Base-by-base conservation (phyloP, 2,113 vertebrate species). In the Dipodomys merriami region DNA sequence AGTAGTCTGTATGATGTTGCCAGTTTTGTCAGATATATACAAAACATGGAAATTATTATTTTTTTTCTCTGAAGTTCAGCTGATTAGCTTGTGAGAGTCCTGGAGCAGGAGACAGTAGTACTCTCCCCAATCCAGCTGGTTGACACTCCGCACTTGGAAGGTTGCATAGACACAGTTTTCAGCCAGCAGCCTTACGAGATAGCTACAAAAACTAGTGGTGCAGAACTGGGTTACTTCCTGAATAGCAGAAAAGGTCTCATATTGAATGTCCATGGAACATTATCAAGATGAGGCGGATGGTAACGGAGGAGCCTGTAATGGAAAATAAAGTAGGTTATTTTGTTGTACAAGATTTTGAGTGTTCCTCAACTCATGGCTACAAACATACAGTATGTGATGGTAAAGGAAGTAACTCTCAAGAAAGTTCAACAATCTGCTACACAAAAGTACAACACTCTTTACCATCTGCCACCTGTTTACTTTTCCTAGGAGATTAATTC, bases 151-250 rank as follows among this genome's bases (percentile, higher is more conserved):
- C 98, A 98, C 98, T 98, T 98, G 98, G 98, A 98, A 99, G 99
- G 98, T 99, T 99, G 99, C 99, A 99, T 99, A 99, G 99, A 99
- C 98, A 99, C 98, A 99, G 99, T 99, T 99, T 99, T 98, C 98
- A 99, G 98, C 98, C 99, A 99, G 99, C 99, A 99, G 99, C 99
- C 99, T 99, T 98, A 98, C 96, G 98, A 98, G 98, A 98, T 98
- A 98, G 99, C 99, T 99, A 99, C 99, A 99, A 98, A 99, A 98
- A 98, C 98, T 98, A 99, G 98, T 98, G 98, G 98, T 99, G 98
- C 98, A 99, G 98, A 98, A 98, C 98, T 98, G 98, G 98, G 98
- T 99, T 98, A 98, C 98, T 99, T 99, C 99, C 99, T 99, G 99
- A 99, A 99, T 99, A 99, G 99, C 99, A 99, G 98, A 99, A 99